Evolutionary conservation across 2,797 vertebrate genomes (phyloP).

Genomic region (Paedocypris micromegethes): DNA sequence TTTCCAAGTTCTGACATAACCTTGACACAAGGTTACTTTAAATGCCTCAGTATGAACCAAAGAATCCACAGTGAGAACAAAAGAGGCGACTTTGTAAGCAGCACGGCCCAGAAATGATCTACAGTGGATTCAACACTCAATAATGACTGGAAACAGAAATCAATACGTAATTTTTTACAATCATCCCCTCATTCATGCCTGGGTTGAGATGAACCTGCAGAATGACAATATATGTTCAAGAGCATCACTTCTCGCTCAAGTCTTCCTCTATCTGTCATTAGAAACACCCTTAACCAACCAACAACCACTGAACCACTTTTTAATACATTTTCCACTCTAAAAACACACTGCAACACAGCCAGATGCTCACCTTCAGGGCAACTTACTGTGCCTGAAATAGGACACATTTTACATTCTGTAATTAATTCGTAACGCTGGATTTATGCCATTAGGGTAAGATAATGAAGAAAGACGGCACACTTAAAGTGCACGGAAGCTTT

Average conservation of each 20-base stretch:
- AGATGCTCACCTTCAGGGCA: constrained; percentile 51
- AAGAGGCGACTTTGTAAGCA: constrained; percentile 11
- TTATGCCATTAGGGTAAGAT: constrained; percentile 45
- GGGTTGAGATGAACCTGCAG: constrained; percentile 43
- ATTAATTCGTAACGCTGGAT: constrained; percentile 48
- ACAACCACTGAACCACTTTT: constrained; percentile 31
- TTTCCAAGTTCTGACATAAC: too few species aligned
- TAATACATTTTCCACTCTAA: constrained; percentile 40
- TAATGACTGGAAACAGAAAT: constrained; percentile 41
- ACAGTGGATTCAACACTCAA: constrained; percentile 36
- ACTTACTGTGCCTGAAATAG: constrained; percentile 45
- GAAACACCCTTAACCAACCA: constrained; percentile 35
- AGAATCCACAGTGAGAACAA: constrained; percentile 35
- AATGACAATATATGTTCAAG: constrained; percentile 42
- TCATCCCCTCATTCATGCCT: constrained; percentile 47
- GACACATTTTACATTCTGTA: constrained; percentile 44
- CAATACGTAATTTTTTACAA: constrained; percentile 48
- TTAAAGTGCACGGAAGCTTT: constrained; percentile 29
- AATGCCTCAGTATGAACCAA: not conserved
- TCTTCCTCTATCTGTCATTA: constrained; percentile 15
- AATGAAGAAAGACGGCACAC: constrained; percentile 38
- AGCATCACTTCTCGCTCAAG: constrained; percentile 15
- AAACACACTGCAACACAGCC: constrained; percentile 41
- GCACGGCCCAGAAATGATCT: too few species aligned
- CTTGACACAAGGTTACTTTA: too few species aligned